Conservation (phyloP, 2,797 vertebrate species). For the Sus cebifrons region DNA sequence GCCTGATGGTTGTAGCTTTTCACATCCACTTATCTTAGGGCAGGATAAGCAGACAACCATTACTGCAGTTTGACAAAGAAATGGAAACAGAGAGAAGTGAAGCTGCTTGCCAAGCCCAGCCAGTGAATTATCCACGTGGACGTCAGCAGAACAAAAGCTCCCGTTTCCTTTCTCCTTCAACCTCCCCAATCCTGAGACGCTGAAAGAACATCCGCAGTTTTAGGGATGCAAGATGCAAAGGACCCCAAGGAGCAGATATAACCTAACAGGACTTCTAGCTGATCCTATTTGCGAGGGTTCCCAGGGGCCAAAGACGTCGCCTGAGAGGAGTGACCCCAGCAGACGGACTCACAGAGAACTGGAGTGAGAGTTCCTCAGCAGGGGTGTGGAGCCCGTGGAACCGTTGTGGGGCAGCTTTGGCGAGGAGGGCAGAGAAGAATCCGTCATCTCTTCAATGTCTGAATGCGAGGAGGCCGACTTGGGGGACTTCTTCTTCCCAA, state of each 20-base stretch:
- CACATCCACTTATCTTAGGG: neutral
- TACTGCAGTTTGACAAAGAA: neutral
- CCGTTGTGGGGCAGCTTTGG: constrained; percentile 96
- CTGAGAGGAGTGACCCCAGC: accelerated
- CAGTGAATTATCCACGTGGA: neutral
- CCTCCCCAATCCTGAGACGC: neutral
- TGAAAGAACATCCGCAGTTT: neutral
- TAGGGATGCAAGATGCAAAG: neutral
- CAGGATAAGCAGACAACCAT: neutral
- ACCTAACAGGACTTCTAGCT: accelerated
- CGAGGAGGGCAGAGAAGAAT: constrained; percentile 97
- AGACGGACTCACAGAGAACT: constrained; percentile 94
- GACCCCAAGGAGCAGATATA: neutral
- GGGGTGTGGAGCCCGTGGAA: constrained; percentile 90
- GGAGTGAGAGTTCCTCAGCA: constrained; percentile 97
- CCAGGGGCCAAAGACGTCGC: neutral
- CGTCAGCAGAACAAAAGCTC: neutral
- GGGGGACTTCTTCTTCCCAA: constrained; percentile 99
- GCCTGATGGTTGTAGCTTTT: neutral
- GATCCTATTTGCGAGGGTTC: neutral
- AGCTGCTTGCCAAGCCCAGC: neutral
- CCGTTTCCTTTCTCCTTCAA: constrained; percentile 1
- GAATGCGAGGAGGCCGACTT: constrained; percentile 99
- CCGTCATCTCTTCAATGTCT: constrained; percentile 99
- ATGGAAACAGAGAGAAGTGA: neutral